Base-by-base conservation (phyloP, 1,140 invertebrate species). In the Ditylenchus dipsaci region DNA sequence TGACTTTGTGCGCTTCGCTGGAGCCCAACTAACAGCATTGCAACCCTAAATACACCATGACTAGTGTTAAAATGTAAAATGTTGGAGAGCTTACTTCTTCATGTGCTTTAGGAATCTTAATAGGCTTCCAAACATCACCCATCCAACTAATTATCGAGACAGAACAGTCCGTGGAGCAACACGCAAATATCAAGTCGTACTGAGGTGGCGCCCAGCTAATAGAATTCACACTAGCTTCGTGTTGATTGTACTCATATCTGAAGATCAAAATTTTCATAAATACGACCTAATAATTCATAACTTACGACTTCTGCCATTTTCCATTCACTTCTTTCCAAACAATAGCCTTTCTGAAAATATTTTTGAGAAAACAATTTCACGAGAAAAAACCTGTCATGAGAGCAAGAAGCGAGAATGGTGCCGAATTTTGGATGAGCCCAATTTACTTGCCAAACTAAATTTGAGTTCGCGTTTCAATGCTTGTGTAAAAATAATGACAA, bases 1-100 rank as follows among this genome's bases (percentile, higher is more conserved):
- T 11, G 90, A 86, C 75, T 90, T 89, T 13, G 88, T 87, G 26
- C 88, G 87, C 43, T 91, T 88, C 3, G 91, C 89, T 0, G 95
- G 94, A 71, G 91, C 92, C 95, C 95, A 99, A 78, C 91, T 93
- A 11, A 99, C 90, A 8, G 94, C 90, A 86, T 98, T 98, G 67
- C 94, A 96, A 0, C 95, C 95, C 84, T 96, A 92, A 66, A 77
- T 53, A 42, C 23, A 17, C n/a, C 3, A 53, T 7, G 3, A 53
- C 15, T 53, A 53, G 23, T 7, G n/a, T 3, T 15, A 53, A 21
- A 53, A 21, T 7, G 49, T 53, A 19, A 53, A 53, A 17, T 19
- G 49, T 17, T 53, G n/a, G 15, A 53, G 23, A 53, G 15, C n/a
- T 53, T 53, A 26, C n/a, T 53, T 53, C 49, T 53, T 53, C 86